Evolutionary conservation across 2,797 vertebrate genomes (phyloP), one percentile per base, ranked within the genome.

Genomic region (Saxicola maurus): DNA sequence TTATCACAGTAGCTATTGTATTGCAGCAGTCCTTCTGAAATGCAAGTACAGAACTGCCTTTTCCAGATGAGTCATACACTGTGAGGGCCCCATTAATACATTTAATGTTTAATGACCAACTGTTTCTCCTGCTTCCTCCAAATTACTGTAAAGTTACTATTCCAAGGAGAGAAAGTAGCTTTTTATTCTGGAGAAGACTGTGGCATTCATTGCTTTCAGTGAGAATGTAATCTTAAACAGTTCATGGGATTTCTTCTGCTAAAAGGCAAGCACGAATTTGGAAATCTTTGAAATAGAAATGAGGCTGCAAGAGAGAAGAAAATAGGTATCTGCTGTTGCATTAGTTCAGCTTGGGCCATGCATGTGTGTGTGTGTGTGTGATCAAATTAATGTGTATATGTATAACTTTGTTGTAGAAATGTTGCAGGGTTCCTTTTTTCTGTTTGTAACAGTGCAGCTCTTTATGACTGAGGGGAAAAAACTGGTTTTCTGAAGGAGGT

Each of bases 91-190:
- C 56, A 49, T 92, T 96, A 92, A 78, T 94, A 83, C 53, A 79
- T 86, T 89, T 67, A 46, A 83, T 84, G 67, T 89, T 91, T 94
- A 92, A 92, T 86, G 82, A 95, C 80, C 91, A 87, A 84, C 87
- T 95, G 66, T 87, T 94, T 89, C 80, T 94, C 56, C 80, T 19
- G 28, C 64, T 93, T 94, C 85, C 92, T 89, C 82, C 67, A 94
- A 91, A 91, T 94, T 92, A 87, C 85, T 93, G 85, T 93, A 53
- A 92, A 90, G 87, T 93, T 92, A 76, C 92, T 93, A 86, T 91
- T 94, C 77, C 77, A 93, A 69, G 89, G 71, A 87, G 67, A 92
- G 49, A 92, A 95, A 90, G 87, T 89, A 91, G 67, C 80, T 94
- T 91, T 93, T 92, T 92, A 87, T 94, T 91, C 77, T 87, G 74